Evolutionary conservation across 2,888 invertebrate genomes (phyloP), one percentile per base, ranked within the genome.

Genomic region (Temnothorax rugatulus): DNA sequence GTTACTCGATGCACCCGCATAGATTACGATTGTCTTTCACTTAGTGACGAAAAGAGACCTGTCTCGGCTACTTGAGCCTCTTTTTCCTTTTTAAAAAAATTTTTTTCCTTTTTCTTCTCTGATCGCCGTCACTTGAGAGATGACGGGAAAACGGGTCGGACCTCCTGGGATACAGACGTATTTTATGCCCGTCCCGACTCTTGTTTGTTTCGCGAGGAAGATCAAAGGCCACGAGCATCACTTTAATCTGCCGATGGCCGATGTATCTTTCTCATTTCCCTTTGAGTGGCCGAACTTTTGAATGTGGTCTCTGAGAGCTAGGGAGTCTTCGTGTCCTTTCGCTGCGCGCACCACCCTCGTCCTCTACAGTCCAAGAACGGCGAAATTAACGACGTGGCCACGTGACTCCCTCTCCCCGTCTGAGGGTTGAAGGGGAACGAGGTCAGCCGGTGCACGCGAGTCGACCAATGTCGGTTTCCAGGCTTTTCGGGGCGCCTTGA

Each of bases 221-320:
- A 92, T 92, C 91, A 92, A 92, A 92, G 92, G 84, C 86, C 75
- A 74, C 71, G 64, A 64, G 59, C 81, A 84, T 84, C 86, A 75
- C 87, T 92, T 92, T 91, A 91, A 92, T 92, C 91, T 91, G 88
- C 89, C 91, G 90, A 91, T 90, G 92, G 85, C 87, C 69, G 82
- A 61, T 81, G 82, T 63, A 47, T 87, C 85, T 82, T 82, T 87
- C 86, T 76, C 83, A 69, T 77, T 38, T 59, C 84, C 77, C 86
- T 75, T 71, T 41, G 66, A 74, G 54, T 52, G 34, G 50, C 68
- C 71, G 54, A 25, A 50, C 71, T 68, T 73, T 81, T 66, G 86
- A 82, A 83, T 73, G 25, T 41, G 63, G 21, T 61, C 84, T 71
- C 52, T n/a, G 64, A 69, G 73, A 59, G 44, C 71, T 44, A 57